Evolutionary conservation across 2,797 vertebrate species (phyloP).

Genomic region (Centropyge bicolor): DNA sequence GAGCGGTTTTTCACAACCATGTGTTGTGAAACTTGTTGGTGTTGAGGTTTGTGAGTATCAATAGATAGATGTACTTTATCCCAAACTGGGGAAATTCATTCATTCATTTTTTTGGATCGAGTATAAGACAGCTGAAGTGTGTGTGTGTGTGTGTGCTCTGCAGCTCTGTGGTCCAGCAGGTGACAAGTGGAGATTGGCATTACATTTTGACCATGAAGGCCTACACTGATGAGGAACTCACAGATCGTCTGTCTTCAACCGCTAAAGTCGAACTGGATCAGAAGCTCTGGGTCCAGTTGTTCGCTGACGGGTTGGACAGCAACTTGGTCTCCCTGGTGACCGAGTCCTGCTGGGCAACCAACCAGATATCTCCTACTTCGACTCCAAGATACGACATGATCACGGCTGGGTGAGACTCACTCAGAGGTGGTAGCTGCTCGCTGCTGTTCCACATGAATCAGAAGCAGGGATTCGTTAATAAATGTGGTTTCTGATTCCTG

Average conservation of each 20-base stretch:
- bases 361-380: background rate
- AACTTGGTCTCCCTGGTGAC: slow-evolving; percentile 19
- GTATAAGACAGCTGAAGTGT: background rate
- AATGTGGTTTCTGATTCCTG: no score
- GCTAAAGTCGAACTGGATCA: slow-evolving; percentile 13
- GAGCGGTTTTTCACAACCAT: background rate
- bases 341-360: slow-evolving; percentile 57
- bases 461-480: background rate
- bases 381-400: slow-evolving; percentile 43
- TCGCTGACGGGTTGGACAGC: slow-evolving; percentile 22
- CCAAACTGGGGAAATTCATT: no score
- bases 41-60: background rate
- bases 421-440: background rate
- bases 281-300: slow-evolving; percentile 55
- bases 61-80: no score
- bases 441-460: no score
- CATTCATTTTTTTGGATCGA: background rate
- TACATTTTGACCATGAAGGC: slow-evolving; percentile 38
- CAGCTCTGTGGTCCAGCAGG: slow-evolving; percentile 21
- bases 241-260: background rate
- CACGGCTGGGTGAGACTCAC: background rate
- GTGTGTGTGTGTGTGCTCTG: background rate
- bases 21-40: background rate
- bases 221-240: background rate
- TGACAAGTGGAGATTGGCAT: slow-evolving; percentile 1